Evolutionary conservation across 1,140 invertebrate species (phyloP), one percentile per base, ranked within the genome.

Genomic region (Pachyrhynchus sulphureomaculatus): DNA sequence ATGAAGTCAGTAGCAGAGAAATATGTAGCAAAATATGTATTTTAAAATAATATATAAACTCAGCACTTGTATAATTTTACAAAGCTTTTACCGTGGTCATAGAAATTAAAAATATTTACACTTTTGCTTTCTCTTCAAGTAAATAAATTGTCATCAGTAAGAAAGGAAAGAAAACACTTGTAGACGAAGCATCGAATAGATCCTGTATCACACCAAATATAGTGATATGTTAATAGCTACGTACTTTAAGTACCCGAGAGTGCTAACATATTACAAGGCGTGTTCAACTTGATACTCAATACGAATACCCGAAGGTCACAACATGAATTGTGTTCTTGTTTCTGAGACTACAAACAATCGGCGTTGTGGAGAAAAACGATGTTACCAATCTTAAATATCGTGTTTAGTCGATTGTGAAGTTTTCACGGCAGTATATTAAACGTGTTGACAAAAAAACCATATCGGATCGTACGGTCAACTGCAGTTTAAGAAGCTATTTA

Each of bases 381-480:
- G 57, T 12, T 23, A 51, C 57, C 13, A 60, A 17, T 44, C 29
- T 17, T 39, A 34, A 60, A 33, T 23, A 15, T 8, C 48, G 49
- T 60, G 57, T 60, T 60, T 60, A 60, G 34, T 53, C 57, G 57
- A 60, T 60, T 60, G 57, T 60, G 18, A 60, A 60, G 47, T 60
- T 60, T 59, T 21, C 49, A n/a, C 47, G 37, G 57, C 48, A 52
- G 18, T 60, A 60, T 60, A 52, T 60, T 45, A 60, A 51, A 42
- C 12, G 29, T 33, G 36, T 26, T 23, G 57, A 60, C 57, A 52
- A 60, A 44, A n/a, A 60, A 60, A 60, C n/a, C 21, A 36, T 37
- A 60, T 52, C 57, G 57, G 47, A 32, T 51, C 36, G 47, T 48
- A 45, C 57, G 47, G 48, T 60, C 34, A 42, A 15, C 36, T 44